Base-by-base conservation (phyloP, 2,797 vertebrate genomes). In the Moxostoma hubbsi region DNA sequence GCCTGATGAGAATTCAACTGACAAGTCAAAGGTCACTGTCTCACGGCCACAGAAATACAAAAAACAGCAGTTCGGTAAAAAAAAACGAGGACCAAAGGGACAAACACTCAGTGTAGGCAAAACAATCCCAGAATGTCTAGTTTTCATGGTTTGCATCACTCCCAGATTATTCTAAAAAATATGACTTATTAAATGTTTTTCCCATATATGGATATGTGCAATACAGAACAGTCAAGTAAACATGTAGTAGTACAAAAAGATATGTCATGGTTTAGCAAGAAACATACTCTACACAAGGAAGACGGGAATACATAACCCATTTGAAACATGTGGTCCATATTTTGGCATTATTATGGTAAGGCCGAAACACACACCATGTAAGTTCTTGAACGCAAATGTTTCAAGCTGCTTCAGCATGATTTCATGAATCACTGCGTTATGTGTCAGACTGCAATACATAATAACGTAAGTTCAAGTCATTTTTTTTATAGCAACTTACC, bases 21-120 rank as follows among this genome's bases (percentile, higher is more conserved):
- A 43, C 67, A 55, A 59, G 75, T 77, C 62, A 73, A 47, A 77
- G 75, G 69, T 74, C 70, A 50, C 8, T 13, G 64, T 68, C 63
- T 78, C 63, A 78, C 36, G 47, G 47, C 53, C 69, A 59, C 55
- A 18, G 55, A 61, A 43, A 73, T 78, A 16, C 64, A 78, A 78
- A 24, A 24, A 24, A 24, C 69, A 82, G 36, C 7, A 18, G 51
- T 43, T 70, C 63, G 5, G 47, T 58, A 13, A 63, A 50, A 67
- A 66, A 49, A 57, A 54, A 36, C 12, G 68, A 18, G 10, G 59
- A 63, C 11, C 66, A 70, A 57, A 46, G 57, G 9, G 24, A 62
- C 71, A 51, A 24, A 11, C 47, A 12, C 6, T 51, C 12, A 12
- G 45, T 36, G 45, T 61, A 13, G 7, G 54, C 57, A 77, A 46